A percentile compares a stretch with the other conserved stretches of the same genome.
Evolutionary conservation across 2,797 vertebrate genomes (phyloP).

Genomic region (Ptychadena robeensis): DNA sequence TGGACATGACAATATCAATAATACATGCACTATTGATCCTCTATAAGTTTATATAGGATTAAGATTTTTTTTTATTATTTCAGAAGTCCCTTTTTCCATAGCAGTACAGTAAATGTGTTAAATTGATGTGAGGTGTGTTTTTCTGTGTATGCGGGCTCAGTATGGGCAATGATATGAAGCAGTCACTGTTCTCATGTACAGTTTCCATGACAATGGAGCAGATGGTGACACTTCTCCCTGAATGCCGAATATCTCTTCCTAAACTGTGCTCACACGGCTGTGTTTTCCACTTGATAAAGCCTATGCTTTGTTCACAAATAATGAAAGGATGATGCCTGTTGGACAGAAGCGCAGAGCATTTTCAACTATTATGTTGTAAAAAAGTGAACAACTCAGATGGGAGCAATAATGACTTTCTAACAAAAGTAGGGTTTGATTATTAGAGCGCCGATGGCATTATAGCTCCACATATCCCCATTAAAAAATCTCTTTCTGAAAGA

Average conservation of each 20-base stretch:
- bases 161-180: not conserved
- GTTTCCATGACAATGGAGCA: constrained; percentile 42
- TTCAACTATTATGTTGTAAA: not conserved
- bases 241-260: constrained; percentile 21
- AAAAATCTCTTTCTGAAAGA: not conserved
- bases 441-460: not conserved
- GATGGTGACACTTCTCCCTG: constrained; percentile 19
- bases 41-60: no score
- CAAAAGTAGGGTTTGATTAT: not conserved
- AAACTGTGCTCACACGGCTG: constrained; percentile 11
- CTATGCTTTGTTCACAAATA: constrained; percentile 16
- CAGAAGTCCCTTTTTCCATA: no score
- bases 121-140: not conserved
- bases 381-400: not conserved
- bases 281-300: constrained; percentile 31
- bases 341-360: not conserved
- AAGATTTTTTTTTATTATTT: no score
- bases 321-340: not conserved
- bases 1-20: no score
- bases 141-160: not conserved
- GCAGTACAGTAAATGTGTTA: no score
- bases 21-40: no score
- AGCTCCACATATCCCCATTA: not conserved
- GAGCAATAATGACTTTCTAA: not conserved
- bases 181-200: constrained; percentile 6